phyloP scores from a whole-genome alignment of 1,140 invertebrate genomes.

The Anadara kagoshimensis region DNA sequence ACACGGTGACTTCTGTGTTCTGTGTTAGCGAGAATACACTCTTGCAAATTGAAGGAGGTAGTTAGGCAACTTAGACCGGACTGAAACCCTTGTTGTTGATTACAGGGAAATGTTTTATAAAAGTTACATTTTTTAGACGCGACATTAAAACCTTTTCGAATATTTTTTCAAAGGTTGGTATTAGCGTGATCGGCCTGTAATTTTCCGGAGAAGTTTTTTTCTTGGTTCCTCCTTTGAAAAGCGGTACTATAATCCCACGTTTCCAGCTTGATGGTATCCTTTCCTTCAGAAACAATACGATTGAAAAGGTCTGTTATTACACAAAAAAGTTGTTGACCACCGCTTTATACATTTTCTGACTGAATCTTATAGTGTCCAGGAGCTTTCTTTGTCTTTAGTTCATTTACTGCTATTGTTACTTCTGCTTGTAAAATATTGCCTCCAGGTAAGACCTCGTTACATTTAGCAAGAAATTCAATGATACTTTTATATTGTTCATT shows the following conservation, averaged over 20 bases:
- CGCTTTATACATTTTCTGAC: neutral
- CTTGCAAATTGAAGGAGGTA: too few relatives aligned
- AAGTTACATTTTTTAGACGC: neutral
- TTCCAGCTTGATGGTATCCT: constrained; percentile 6
- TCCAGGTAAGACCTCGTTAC: neutral
- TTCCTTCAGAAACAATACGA: neutral
- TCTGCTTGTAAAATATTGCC: neutral
- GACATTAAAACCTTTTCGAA: constrained; percentile 2
- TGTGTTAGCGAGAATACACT: too few relatives aligned
- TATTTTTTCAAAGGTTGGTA: constrained; percentile 6
- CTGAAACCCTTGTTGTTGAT: too few relatives aligned
- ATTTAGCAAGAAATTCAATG: neutral
- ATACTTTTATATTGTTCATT: neutral
- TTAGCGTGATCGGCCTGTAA: neutral
- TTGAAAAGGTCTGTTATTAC: neutral
- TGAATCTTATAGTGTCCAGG: neutral
- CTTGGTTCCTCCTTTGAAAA: constrained; percentile 1
- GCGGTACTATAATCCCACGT: constrained; percentile 1
- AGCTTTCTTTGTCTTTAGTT: constrained; percentile 2
- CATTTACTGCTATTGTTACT: neutral
- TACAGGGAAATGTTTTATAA: neutral
- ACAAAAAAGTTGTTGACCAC: neutral
- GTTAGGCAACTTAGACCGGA: too few relatives aligned
- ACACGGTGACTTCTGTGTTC: too few relatives aligned
- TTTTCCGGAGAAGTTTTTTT: constrained; percentile 1